Evolutionary conservation across 2,113 vertebrate genomes (phyloP).

Genomic region (Zosterops pallidus): DNA sequence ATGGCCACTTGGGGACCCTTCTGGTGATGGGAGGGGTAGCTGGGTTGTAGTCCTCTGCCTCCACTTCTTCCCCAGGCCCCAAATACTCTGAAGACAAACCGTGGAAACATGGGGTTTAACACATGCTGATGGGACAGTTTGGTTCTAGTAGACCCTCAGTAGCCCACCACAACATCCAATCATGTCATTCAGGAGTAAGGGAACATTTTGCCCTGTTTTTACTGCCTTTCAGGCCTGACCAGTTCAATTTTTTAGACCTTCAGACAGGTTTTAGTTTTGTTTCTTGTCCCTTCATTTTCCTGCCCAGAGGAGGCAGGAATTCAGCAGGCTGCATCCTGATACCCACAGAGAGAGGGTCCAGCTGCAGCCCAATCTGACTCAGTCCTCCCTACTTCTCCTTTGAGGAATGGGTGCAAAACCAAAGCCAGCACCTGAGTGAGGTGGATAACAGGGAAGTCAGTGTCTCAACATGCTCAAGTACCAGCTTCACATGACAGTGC

Average conservation of each 20-base stretch:
- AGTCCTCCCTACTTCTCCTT: not conserved
- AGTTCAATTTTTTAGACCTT: not conserved
- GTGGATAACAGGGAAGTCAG: not conserved
- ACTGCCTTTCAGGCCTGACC: not conserved
- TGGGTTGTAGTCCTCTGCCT: not conserved
- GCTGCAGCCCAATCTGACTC: not conserved
- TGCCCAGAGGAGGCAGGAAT: not conserved
- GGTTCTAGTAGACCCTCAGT: not conserved
- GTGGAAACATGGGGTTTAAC: not conserved
- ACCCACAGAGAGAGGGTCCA: not conserved
- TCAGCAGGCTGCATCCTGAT: not conserved
- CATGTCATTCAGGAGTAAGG: not conserved
- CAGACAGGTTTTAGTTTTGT: not conserved
- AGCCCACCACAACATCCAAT: not conserved
- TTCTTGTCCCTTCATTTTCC: not conserved
- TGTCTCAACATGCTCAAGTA: not conserved
- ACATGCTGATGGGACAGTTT: not conserved
- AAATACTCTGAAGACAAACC: not conserved
- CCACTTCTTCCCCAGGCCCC: not conserved
- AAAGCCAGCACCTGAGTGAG: not conserved
- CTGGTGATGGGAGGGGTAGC: not conserved
- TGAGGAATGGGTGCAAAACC: not conserved
- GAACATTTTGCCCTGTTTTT: not conserved
- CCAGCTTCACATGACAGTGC: not conserved
- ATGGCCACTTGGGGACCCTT: not conserved